phyloP scores from a whole-genome alignment of 1,140 invertebrate species.

The Aphidius ervi region DNA sequence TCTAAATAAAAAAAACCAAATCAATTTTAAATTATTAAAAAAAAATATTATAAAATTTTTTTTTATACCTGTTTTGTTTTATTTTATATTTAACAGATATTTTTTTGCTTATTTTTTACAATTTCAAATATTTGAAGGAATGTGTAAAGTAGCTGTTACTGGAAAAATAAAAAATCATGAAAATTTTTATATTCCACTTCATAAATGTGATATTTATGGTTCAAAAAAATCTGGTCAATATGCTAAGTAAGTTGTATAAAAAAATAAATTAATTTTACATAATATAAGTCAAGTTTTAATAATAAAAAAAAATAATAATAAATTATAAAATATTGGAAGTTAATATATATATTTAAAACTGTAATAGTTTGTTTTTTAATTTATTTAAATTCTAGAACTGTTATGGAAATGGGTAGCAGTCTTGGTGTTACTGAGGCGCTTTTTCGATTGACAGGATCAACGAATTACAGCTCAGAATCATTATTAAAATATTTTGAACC shows the following conservation, averaged over 20 bases:
- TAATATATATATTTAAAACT: background rate
- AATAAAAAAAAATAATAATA: constrained; percentile 4
- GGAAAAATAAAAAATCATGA: constrained; percentile 47
- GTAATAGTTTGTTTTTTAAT: background rate
- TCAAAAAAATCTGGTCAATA: constrained; percentile 56
- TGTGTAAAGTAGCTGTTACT: constrained; percentile 65
- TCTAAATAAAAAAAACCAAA: background rate
- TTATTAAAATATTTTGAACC: constrained; percentile 48
- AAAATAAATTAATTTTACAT: background rate
- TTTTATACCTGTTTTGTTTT: too few relatives aligned
- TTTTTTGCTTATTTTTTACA: constrained; percentile 70
- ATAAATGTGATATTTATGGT: constrained; percentile 69
- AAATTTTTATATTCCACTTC: constrained; percentile 53
- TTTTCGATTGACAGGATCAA: constrained; percentile 5
- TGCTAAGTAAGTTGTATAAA: constrained; percentile 56
- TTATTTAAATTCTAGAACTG: constrained; percentile 11
- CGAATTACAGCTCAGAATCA: constrained; percentile 28
- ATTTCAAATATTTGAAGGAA: constrained; percentile 68
- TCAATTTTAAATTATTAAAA: background rate
- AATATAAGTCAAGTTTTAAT: background rate
- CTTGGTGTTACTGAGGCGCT: constrained; percentile 20
- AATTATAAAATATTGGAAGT: background rate
- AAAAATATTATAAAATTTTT: too few relatives aligned
- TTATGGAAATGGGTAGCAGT: constrained; percentile 27
- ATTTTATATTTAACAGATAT: constrained; percentile 55